Evolutionary conservation across 2,797 vertebrate genomes (phyloP).

Genomic region (Mionectes olivaceus): DNA sequence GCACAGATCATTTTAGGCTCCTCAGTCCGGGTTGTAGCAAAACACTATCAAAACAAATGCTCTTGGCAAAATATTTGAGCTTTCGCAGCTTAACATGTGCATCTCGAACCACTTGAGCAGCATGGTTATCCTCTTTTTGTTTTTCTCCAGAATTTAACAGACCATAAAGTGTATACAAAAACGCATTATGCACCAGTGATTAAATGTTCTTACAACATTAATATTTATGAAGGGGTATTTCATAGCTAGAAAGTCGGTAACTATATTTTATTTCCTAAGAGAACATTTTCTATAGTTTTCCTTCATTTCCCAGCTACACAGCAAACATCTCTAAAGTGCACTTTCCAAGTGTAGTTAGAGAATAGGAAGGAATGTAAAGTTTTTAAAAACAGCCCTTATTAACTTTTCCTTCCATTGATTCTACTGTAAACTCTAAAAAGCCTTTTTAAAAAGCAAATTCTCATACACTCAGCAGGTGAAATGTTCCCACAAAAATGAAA

Average conservation of each 20-base stretch:
- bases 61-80: constrained; percentile 79
- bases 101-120: constrained; percentile 78
- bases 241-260: constrained; percentile 79
- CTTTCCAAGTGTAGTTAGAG: constrained; percentile 82
- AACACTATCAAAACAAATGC: constrained; percentile 79
- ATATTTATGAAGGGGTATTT: constrained; percentile 77
- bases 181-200: constrained; percentile 79
- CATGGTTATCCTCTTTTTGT: constrained; percentile 74
- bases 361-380: constrained; percentile 85
- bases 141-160: constrained; percentile 79
- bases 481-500: constrained; percentile 72
- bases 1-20: constrained; percentile 73
- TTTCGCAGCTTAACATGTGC: constrained; percentile 78
- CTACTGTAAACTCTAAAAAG: constrained; percentile 84
- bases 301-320: constrained; percentile 81
- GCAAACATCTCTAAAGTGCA: constrained; percentile 80
- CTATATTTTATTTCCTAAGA: constrained; percentile 81
- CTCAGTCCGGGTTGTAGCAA: constrained; percentile 71
- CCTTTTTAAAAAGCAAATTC: constrained; percentile 81
- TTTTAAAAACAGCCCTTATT: constrained; percentile 88
- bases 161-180: constrained; percentile 79
- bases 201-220: constrained; percentile 74
- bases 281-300: constrained; percentile 79
- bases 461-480: constrained; percentile 79
- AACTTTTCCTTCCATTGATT: constrained; percentile 83